Evolutionary conservation across 2,888 invertebrate species (phyloP).

Genomic region (Hydriomena furcata): DNA sequence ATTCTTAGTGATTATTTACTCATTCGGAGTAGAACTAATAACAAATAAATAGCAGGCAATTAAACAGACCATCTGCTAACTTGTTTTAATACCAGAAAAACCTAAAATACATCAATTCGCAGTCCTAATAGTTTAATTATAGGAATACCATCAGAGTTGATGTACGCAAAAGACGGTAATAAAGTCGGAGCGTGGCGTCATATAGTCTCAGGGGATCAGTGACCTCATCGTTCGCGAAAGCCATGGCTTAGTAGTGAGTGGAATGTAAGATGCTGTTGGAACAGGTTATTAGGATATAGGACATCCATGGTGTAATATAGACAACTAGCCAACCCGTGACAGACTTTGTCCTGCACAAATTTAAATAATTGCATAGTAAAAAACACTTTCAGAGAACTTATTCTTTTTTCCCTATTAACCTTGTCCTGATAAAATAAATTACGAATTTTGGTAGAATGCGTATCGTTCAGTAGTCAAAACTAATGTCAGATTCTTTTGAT

Average conservation of each 20-base stretch:
- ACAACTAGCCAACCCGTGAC: too few relatives aligned
- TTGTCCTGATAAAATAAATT: too few relatives aligned
- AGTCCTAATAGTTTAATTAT: slow-evolving; percentile 10
- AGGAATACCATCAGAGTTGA: slow-evolving; percentile 4
- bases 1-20: slow-evolving; percentile 1
- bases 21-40: slow-evolving; percentile 5
- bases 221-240: slow-evolving; percentile 57
- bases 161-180: slow-evolving; percentile 38
- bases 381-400: too few relatives aligned
- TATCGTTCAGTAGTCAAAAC: too few relatives aligned
- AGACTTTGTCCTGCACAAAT: too few relatives aligned
- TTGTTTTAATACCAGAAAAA: slow-evolving; percentile 3
- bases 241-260: slow-evolving; percentile 41
- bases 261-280: slow-evolving; percentile 29
- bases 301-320: slow-evolving; percentile 21
- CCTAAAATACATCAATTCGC: slow-evolving; percentile 3
- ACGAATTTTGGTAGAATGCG: too few relatives aligned
- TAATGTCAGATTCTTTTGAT: too few relatives aligned
- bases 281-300: slow-evolving; percentile 35
- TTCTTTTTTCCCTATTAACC: too few relatives aligned
- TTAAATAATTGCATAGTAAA: too few relatives aligned
- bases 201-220: slow-evolving; percentile 61
- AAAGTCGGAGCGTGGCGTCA: slow-evolving; percentile 51
- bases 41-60: slow-evolving; percentile 1
- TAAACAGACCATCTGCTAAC: not conserved